Percentiles rank a stretch among this genome's conserved stretches.
Evolutionary conservation across 2,888 invertebrate species (phyloP).

Genomic region (Gastrophysa polygoni): DNA sequence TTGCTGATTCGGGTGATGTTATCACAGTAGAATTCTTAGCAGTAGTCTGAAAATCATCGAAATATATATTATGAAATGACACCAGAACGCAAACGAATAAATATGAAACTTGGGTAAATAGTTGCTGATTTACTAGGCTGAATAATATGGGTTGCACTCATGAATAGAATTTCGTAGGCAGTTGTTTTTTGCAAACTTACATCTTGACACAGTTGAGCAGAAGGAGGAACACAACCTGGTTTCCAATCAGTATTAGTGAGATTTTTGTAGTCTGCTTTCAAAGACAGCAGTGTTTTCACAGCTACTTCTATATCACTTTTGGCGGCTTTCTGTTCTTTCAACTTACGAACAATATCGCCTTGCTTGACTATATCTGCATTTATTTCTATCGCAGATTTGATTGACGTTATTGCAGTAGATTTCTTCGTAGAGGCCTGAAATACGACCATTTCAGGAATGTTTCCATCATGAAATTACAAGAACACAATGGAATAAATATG

Average conservation of each 20-base stretch:
- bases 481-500: no score
- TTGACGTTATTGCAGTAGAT: neutral
- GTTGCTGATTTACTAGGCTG: no score
- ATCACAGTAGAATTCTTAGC: neutral
- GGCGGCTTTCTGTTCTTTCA: conserved; percentile 71
- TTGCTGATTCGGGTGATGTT: conserved; percentile 29
- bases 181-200: conserved; percentile 51
- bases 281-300: conserved; percentile 64
- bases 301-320: conserved; percentile 65
- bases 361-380: conserved; percentile 62
- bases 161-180: conserved; percentile 62
- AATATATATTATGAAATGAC: neutral
- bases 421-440: neutral
- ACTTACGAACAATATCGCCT: conserved; percentile 71
- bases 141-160: no score
- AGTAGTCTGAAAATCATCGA: neutral
- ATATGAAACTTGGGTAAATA: no score
- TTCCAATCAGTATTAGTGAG: conserved; percentile 66
- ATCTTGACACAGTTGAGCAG: neutral
- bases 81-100: no score
- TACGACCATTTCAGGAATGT: neutral
- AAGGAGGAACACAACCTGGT: conserved; percentile 49
- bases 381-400: conserved; percentile 34
- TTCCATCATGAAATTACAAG: neutral
- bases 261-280: conserved; percentile 73